Conservation (phyloP, 2,888 invertebrate genomes). For the Trissolcus japonicus region DNA sequence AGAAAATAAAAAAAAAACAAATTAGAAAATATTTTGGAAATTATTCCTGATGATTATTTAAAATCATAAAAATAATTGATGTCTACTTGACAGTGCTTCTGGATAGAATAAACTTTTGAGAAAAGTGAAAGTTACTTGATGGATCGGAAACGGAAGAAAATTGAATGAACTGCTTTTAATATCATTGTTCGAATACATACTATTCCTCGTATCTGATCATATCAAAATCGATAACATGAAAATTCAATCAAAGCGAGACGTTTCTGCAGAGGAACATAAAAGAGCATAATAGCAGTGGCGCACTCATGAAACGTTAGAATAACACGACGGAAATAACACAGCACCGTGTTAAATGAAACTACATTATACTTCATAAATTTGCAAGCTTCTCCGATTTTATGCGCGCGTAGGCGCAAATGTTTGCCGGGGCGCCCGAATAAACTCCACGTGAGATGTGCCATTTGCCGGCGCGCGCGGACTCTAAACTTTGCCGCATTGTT, state of each 20-base stretch:
- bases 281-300: slow-evolving; percentile 36
- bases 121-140: no score
- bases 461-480: slow-evolving; percentile 33
- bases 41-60: background rate
- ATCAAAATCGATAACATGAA: slow-evolving; percentile 55
- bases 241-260: slow-evolving; percentile 48
- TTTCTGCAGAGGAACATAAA: slow-evolving; percentile 39
- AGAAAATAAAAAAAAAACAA: no score
- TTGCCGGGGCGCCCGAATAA: slow-evolving; percentile 36
- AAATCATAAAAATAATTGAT: background rate
- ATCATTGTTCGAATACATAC: slow-evolving; percentile 28
- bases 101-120: no score
- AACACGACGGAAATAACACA: slow-evolving; percentile 49
- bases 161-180: background rate
- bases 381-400: slow-evolving; percentile 52
- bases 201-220: slow-evolving; percentile 30
- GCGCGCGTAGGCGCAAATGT: slow-evolving; percentile 54
- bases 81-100: background rate
- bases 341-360: slow-evolving; percentile 51
- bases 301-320: slow-evolving; percentile 49
- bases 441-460: slow-evolving; percentile 36
- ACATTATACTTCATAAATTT: slow-evolving; percentile 56
- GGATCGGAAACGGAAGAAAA: no score
- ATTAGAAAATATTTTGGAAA: background rate
- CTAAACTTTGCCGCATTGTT: slow-evolving; percentile 42